Conservation (phyloP, 2,113 vertebrate genomes). For the Vulpes ferrilata region DNA sequence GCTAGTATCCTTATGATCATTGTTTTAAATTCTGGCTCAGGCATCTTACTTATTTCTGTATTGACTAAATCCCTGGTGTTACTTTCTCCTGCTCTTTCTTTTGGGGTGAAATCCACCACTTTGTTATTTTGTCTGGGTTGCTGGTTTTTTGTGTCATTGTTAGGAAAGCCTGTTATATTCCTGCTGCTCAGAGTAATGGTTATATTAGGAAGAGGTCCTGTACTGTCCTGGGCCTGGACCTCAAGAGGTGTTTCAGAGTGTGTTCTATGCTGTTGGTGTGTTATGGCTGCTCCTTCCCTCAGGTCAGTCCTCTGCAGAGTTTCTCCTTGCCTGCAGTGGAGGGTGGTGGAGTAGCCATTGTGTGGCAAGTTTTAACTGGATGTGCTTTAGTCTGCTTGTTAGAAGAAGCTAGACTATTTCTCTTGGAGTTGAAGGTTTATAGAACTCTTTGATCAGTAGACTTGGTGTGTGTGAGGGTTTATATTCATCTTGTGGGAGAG, state of each 20-base stretch:
- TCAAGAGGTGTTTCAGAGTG: not conserved
- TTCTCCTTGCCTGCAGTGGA: not conserved
- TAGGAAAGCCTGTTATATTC: not conserved
- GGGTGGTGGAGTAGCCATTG: not conserved
- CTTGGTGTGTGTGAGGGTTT: not conserved
- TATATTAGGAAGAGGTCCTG: not conserved
- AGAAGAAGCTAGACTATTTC: not conserved
- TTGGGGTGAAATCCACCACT: not conserved
- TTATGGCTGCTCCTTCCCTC: not conserved
- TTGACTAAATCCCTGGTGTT: not conserved
- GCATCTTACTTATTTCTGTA: not conserved
- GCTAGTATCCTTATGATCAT: not conserved
- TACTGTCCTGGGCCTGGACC: not conserved
- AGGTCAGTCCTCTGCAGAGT: not conserved
- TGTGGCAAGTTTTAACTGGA: not conserved
- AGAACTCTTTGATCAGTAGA: not conserved
- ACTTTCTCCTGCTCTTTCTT: not conserved
- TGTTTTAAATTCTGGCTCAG: not conserved
- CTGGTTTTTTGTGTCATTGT: not conserved
- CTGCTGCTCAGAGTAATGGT: not conserved
- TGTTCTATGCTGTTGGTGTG: not conserved
- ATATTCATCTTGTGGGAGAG: not conserved
- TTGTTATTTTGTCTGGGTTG: not conserved
- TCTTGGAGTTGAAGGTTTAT: not conserved
- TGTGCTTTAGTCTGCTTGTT: not conserved